phyloP scores from a whole-genome alignment of 2,888 invertebrate species.

The Fissipunctia ypsillon region DNA sequence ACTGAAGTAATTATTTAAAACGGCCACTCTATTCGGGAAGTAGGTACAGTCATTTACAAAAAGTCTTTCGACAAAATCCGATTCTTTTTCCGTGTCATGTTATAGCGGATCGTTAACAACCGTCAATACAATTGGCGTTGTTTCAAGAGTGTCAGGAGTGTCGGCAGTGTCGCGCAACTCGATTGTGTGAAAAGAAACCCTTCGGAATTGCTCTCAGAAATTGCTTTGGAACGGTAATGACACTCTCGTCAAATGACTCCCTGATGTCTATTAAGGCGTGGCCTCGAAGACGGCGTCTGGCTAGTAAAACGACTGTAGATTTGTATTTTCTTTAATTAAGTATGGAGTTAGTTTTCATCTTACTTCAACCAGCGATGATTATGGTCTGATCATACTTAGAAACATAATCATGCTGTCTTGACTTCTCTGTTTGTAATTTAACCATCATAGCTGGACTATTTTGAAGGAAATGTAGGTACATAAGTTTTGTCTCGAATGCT shows the following conservation, averaged over 20 bases:
- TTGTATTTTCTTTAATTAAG: neutral
- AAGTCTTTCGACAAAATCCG: constrained; percentile 24
- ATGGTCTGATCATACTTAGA: neutral
- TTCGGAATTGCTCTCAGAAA: constrained; percentile 39
- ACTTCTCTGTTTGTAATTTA: neutral
- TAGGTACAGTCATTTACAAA: constrained; percentile 48
- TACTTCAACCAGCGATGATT: neutral
- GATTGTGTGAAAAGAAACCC: constrained; percentile 44
- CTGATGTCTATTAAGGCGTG: constrained; percentile 42
- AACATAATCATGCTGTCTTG: neutral
- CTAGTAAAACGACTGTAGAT: neutral
- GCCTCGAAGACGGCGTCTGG: constrained; percentile 24
- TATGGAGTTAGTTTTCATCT: neutral
- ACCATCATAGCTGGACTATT: neutral
- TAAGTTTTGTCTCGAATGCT: neutral
- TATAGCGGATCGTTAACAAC: constrained; percentile 56
- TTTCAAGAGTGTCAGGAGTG: constrained; percentile 46
- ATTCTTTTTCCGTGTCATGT: constrained; percentile 33
- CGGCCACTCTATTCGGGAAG: constrained; percentile 16
- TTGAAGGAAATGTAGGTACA: neutral
- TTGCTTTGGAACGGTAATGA: constrained; percentile 56
- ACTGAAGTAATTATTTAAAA: constrained; percentile 32
- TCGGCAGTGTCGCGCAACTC: constrained; percentile 37
- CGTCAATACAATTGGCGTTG: constrained; percentile 62
- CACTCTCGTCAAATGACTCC: constrained; percentile 49